Evolutionary conservation across 1,140 invertebrate species (phyloP).

Genomic region (Drosophila leontia): DNA sequence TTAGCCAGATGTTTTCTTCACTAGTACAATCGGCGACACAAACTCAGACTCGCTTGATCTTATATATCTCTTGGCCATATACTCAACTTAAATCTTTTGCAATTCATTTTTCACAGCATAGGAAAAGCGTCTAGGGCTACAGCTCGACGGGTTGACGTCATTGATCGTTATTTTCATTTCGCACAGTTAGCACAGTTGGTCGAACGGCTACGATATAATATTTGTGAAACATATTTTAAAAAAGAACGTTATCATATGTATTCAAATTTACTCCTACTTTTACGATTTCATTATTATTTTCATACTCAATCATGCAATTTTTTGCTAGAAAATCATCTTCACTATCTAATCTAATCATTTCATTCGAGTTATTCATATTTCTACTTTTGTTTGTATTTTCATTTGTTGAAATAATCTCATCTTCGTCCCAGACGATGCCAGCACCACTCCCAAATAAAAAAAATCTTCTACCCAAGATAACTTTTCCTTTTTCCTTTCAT

Average conservation of each 20-base stretch:
- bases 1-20: neutral
- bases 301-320: constrained; percentile 2
- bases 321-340: neutral
- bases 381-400: neutral
- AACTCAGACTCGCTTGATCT: no score
- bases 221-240: neutral
- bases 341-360: neutral
- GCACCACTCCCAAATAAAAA: neutral
- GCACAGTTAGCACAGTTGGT: neutral
- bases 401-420: neutral
- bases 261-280: neutral
- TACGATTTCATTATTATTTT: neutral
- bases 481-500: neutral
- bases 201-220: neutral
- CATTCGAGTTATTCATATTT: neutral
- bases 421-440: neutral
- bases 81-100: no score
- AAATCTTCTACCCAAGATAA: neutral
- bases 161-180: constrained; percentile 1
- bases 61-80: no score
- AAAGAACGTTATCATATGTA: neutral
- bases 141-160: neutral
- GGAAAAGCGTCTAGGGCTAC: no score
- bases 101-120: no score
- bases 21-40: neutral